Conservation (phyloP, 2,888 invertebrate genomes). For the Heliconius charithonia region DNA sequence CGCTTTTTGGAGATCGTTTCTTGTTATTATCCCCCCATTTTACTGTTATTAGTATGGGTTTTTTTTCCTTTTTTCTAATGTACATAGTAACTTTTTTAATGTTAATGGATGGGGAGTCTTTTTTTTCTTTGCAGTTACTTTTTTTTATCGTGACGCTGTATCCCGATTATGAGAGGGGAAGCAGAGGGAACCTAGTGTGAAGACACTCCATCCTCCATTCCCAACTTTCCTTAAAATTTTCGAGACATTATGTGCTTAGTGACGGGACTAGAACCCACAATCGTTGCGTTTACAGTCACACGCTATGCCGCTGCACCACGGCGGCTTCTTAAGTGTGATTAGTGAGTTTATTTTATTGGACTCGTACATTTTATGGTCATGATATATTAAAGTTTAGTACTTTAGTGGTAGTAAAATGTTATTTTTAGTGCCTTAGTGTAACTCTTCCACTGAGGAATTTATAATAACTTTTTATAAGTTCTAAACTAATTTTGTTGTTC, state of each 20-base stretch:
- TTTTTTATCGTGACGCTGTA: background rate
- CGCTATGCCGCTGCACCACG: background rate
- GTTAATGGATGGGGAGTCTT: background rate
- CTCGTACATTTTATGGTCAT: background rate
- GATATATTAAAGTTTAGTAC: background rate
- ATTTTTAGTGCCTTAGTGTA: background rate
- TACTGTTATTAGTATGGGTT: background rate
- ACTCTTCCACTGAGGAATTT: background rate
- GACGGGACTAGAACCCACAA: background rate
- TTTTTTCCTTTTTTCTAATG: background rate
- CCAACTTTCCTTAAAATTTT: background rate
- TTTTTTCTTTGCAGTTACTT: background rate
- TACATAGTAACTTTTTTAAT: background rate
- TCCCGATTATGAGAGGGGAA: background rate
- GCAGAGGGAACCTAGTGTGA: background rate
- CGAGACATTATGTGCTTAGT: background rate
- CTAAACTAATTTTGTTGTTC: background rate
- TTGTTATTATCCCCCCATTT: slow-evolving; percentile 22
- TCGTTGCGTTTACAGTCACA: background rate
- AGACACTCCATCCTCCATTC: background rate
- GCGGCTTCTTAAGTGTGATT: background rate
- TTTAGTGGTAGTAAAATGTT: background rate
- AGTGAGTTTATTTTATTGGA: slow-evolving; percentile 4
- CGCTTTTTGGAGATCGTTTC: slow-evolving; percentile 22
- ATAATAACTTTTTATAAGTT: background rate